Conservation (phyloP, 2,113 vertebrate genomes). For the Abramis brama region DNA sequence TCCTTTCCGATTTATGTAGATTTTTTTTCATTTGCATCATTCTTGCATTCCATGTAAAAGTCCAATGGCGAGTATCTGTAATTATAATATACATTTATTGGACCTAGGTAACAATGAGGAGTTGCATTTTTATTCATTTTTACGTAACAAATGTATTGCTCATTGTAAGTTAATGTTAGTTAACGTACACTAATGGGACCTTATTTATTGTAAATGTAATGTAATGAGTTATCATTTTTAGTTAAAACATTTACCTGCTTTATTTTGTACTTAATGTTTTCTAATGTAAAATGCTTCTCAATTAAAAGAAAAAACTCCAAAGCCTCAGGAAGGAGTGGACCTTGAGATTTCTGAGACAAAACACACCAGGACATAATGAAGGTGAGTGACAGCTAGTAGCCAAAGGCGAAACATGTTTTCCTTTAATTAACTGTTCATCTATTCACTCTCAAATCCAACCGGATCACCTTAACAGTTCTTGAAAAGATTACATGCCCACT, state of each 20-base stretch:
- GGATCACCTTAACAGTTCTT: not conserved
- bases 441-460: constrained; percentile 34
- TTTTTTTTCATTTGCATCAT: too few species aligned
- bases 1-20: too few species aligned
- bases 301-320: constrained; percentile 13
- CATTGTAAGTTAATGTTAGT: too few species aligned
- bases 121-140: too few species aligned
- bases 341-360: constrained; percentile 51
- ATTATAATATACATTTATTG: too few species aligned
- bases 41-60: too few species aligned
- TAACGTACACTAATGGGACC: too few species aligned
- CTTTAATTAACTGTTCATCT: constrained; percentile 44
- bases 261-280: not conserved
- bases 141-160: too few species aligned
- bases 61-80: too few species aligned
- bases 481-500: not conserved
- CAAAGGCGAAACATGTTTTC: constrained; percentile 42
- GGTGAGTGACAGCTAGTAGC: constrained; percentile 48
- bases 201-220: too few species aligned
- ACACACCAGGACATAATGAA: constrained; percentile 1
- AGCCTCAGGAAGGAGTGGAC: constrained; percentile 49
- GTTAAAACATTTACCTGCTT: not conserved
- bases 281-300: not conserved
- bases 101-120: too few species aligned
- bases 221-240: not conserved